These are phyloP conservation scores for Peromyscus nudipes DNA, from an alignment of 2,797 vertebrate genomes.

Conservation along the genomic window DNA sequence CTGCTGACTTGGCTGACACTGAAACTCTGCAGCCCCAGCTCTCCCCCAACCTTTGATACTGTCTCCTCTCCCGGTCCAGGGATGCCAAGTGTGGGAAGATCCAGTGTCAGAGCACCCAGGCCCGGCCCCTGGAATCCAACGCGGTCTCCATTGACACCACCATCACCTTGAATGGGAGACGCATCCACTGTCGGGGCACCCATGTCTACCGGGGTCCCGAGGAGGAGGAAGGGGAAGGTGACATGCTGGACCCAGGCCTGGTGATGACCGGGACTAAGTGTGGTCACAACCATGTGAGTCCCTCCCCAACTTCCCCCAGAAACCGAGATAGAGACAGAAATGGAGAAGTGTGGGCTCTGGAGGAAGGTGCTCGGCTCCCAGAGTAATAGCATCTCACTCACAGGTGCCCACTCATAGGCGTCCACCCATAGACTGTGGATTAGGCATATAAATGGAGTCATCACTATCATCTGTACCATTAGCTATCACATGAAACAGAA, in stretches of 20 bases:
- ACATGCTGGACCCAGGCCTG: conserved; percentile 97
- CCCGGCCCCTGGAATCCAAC: conserved; percentile 93
- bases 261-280: conserved; percentile 98
- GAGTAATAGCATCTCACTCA: background rate
- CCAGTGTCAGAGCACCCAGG: conserved; percentile 94
- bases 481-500: background rate
- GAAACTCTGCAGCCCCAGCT: background rate
- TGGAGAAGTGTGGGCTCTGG: background rate
- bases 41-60: background rate
- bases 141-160: conserved; percentile 96
- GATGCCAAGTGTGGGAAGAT: conserved; percentile 98
- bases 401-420: background rate
- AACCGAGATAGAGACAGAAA: background rate
- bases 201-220: conserved; percentile 93
- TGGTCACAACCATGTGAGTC: conserved; percentile 93
- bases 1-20: background rate
- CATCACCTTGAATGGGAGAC: conserved; percentile 85
- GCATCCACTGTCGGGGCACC: conserved; percentile 93
- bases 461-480: background rate
- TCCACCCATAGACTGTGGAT: background rate
- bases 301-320: background rate
- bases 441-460: background rate
- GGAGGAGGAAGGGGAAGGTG: conserved; percentile 87
- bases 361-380: background rate
- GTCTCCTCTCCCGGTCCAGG: conserved; percentile 84